Evolutionary conservation across 2,888 invertebrate species (phyloP).

Genomic region (Euphydryas editha): DNA sequence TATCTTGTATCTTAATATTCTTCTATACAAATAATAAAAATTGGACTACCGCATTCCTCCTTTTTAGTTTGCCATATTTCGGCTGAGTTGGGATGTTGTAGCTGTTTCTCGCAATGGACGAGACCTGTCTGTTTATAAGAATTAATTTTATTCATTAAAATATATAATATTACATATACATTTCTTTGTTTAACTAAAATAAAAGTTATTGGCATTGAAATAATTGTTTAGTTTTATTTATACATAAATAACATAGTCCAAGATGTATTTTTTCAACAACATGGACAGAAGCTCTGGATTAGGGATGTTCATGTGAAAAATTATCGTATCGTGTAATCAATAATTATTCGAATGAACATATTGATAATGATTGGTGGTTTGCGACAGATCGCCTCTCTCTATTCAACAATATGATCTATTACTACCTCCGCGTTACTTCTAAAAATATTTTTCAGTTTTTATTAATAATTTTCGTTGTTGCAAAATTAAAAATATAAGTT

Average conservation of each 20-base stretch:
- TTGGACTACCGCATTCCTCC: conserved; percentile 66
- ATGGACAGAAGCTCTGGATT: too few relatives aligned
- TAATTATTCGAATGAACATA: too few relatives aligned
- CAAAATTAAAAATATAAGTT: too few relatives aligned
- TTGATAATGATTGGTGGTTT: too few relatives aligned
- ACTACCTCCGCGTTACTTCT: too few relatives aligned
- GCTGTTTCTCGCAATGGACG: conserved; percentile 70
- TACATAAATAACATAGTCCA: not conserved
- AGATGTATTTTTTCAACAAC: too few relatives aligned
- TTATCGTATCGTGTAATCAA: too few relatives aligned
- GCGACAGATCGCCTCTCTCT: too few relatives aligned
- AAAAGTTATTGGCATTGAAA: conserved; percentile 77
- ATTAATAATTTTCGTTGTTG: too few relatives aligned
- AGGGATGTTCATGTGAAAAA: too few relatives aligned
- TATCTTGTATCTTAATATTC: conserved; percentile 10
- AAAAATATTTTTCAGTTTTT: too few relatives aligned
- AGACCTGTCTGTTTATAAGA: conserved; percentile 73
- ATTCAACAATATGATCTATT: too few relatives aligned
- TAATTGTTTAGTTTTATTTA: conserved; percentile 44
- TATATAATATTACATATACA: conserved; percentile 72
- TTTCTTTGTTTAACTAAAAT: conserved; percentile 80
- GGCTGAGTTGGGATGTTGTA: conserved; percentile 70
- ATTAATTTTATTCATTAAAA: conserved; percentile 75
- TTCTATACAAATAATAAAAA: conserved; percentile 40
- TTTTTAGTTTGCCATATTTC: conserved; percentile 63